Conservation (phyloP, 2,113 vertebrate species). For the Pedetes capensis region DNA sequence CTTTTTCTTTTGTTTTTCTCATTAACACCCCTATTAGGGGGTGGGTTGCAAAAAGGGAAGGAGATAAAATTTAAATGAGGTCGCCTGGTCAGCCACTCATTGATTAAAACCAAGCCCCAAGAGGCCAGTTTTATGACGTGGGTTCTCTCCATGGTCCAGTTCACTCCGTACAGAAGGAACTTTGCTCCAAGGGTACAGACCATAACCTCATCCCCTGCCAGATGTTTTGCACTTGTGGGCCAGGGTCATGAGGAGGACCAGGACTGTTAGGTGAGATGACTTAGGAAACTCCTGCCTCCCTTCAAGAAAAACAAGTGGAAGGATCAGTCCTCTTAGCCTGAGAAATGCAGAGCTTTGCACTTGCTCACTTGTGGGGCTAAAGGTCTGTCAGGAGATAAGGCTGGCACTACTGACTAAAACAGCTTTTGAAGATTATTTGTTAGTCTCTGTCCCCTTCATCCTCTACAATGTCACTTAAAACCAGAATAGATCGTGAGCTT, state of each 20-base stretch:
- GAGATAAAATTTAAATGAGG: conserved; percentile 56
- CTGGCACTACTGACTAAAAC: background rate
- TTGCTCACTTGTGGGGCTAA: background rate
- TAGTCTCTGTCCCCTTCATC: background rate
- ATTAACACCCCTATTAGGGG: background rate
- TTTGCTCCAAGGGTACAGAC: background rate
- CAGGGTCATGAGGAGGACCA: background rate
- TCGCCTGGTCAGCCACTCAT: conserved; percentile 18
- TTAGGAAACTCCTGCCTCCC: background rate
- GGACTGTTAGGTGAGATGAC: background rate
- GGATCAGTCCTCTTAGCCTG: background rate
- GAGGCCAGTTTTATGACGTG: conserved; percentile 13
- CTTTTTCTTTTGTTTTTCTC: conserved; percentile 46
- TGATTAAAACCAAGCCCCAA: conserved; percentile 6
- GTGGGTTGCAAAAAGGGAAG: background rate
- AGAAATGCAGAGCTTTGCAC: background rate
- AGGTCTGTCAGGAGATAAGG: background rate
- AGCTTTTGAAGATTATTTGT: background rate
- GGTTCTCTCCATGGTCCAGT: conserved; percentile 17
- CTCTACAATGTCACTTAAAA: background rate
- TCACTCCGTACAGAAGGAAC: conserved; percentile 20
- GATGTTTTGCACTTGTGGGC: conserved; percentile 46
- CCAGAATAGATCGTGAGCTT: background rate
- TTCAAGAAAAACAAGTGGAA: conserved; percentile 37
- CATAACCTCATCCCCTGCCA: conserved; percentile 16